phyloP scores from a whole-genome alignment of 1,140 invertebrate species.

The Linepithema humile region DNA sequence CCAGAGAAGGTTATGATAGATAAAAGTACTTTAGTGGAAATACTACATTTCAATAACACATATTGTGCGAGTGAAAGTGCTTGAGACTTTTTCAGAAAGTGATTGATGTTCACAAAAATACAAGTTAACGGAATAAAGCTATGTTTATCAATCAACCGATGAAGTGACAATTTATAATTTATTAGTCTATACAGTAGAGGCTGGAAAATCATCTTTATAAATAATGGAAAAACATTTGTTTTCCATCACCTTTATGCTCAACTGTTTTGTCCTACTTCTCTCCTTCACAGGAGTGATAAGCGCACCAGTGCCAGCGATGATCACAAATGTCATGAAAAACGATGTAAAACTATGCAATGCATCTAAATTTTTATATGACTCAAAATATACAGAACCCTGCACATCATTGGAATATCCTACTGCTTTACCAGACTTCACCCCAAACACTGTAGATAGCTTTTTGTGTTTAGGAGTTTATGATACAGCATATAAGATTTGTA shows the following conservation, averaged over 20 bases:
- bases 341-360: not conserved
- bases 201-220: not conserved
- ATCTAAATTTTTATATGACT: constrained; percentile 43
- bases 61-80: not conserved
- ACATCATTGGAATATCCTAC: constrained; percentile 11
- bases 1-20: constrained; percentile 17
- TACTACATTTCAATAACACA: not conserved
- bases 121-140: not conserved
- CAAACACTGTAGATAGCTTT: not conserved
- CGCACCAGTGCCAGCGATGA: not conserved
- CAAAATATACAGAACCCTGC: constrained; percentile 29
- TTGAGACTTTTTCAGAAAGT: not conserved
- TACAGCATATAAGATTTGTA: constrained; percentile 52
- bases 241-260: not conserved
- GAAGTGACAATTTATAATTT: not conserved
- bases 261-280: constrained; percentile 31
- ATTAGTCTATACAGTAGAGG: not conserved
- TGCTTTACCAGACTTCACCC: not conserved
- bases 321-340: constrained; percentile 48
- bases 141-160: constrained; percentile 12
- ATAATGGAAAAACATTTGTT: constrained; percentile 52
- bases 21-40: not conserved
- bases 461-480: constrained; percentile 67
- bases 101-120: not conserved
- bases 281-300: constrained; percentile 36